These are phyloP conservation scores for Drosophila seguyi DNA, from an alignment of 1,140 invertebrate species.

Conservation along the genomic window DNA sequence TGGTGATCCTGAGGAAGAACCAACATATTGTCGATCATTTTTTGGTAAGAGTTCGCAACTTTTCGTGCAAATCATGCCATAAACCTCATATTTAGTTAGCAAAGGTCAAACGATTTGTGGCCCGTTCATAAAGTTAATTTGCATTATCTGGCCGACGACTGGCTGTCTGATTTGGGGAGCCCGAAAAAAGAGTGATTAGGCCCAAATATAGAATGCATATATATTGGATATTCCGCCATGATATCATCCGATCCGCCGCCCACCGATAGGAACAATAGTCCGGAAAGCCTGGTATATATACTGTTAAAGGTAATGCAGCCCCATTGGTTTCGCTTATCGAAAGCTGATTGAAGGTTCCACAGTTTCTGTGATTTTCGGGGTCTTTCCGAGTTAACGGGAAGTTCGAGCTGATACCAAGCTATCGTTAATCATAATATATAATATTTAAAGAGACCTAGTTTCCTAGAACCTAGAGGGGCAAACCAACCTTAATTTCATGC, in stretches of 20 bases:
- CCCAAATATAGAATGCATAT: conserved; percentile 31
- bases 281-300: conserved; percentile 10
- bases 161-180: conserved; percentile 33
- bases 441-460: conserved; percentile 7
- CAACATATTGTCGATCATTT: neutral
- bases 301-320: conserved; percentile 3
- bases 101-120: conserved; percentile 34
- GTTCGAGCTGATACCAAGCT: conserved; percentile 14
- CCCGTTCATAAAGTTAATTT: conserved; percentile 33
- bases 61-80: neutral
- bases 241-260: conserved; percentile 22
- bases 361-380: conserved; percentile 33
- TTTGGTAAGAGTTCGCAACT: neutral
- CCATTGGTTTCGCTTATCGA: conserved; percentile 56
- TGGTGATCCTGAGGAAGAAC: neutral
- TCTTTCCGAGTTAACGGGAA: conserved; percentile 10
- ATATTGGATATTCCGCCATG: conserved; percentile 48
- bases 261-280: conserved; percentile 21
- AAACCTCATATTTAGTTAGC: conserved; percentile 18
- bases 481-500: conserved; percentile 72
- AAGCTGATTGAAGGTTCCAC: conserved; percentile 31
- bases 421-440: conserved; percentile 14
- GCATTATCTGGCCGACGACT: conserved; percentile 34
- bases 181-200: conserved; percentile 31
- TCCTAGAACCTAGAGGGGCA: neutral